Evolutionary conservation across 1,140 invertebrate species (phyloP).

Genomic region (Tribolium castaneum): DNA sequence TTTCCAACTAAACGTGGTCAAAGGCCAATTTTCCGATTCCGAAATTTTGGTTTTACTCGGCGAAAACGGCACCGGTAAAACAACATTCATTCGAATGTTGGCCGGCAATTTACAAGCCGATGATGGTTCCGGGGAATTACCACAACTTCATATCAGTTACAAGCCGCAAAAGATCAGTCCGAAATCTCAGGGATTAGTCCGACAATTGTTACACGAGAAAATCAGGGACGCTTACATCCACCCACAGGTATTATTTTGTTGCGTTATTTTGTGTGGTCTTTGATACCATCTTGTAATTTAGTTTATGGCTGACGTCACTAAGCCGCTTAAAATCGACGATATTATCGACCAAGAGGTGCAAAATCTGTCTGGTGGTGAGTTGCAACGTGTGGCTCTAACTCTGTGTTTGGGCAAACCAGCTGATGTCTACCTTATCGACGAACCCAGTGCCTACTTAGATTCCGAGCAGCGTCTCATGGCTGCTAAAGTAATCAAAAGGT

Average conservation of each 20-base stretch:
- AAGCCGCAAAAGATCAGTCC: constrained; percentile 99
- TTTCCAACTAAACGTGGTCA: constrained; percentile 84
- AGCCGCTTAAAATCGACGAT: constrained; percentile 97
- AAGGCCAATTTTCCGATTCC: constrained; percentile 98
- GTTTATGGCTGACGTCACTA: constrained; percentile 99
- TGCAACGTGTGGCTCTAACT: constrained; percentile 96
- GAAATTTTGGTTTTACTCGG: constrained; percentile 99
- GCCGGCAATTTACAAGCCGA: constrained; percentile 96
- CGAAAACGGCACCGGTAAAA: constrained; percentile 99
- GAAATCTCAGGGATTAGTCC: constrained; percentile 94
- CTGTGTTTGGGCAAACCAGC: constrained; percentile 98
- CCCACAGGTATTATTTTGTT: constrained; percentile 76
- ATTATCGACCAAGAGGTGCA: constrained; percentile 99
- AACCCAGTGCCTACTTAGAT: constrained; percentile 99
- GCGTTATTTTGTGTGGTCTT: constrained; percentile 1
- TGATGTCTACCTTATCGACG: constrained; percentile 99
- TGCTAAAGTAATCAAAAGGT: constrained; percentile 99
- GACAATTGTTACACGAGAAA: constrained; percentile 93
- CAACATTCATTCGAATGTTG: constrained; percentile 98
- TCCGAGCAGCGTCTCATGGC: constrained; percentile 99
- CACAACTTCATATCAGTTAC: constrained; percentile 97
- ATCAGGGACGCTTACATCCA: constrained; percentile 97
- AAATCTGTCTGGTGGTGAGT: constrained; percentile 98
- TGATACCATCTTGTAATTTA: constrained; percentile 62
- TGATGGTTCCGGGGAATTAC: constrained; percentile 85